Conservation (phyloP, 2,113 vertebrate species). For the Poecile atricapillus region DNA sequence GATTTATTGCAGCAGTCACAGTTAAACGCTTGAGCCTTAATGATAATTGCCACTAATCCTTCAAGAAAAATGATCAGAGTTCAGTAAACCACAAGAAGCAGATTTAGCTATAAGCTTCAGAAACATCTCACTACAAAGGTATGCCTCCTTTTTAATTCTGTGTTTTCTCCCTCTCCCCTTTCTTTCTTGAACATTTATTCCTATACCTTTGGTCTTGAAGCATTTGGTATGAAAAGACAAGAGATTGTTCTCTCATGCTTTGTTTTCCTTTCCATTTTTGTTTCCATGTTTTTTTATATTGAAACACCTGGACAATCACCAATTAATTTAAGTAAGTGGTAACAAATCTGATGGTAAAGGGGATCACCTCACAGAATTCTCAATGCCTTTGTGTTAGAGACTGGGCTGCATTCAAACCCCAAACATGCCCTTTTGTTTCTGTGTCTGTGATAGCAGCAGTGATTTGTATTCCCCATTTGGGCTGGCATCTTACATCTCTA, state of each 20-base stretch:
- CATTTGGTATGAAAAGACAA: not conserved
- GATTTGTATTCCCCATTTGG: not conserved
- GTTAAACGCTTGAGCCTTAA: slow-evolving; percentile 90
- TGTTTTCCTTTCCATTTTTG: slow-evolving; percentile 19
- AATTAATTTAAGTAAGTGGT: not conserved
- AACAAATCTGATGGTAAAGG: not conserved
- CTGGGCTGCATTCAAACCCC: not conserved
- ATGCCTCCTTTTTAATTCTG: slow-evolving; percentile 37
- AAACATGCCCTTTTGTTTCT: not conserved
- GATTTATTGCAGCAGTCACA: slow-evolving; percentile 93
- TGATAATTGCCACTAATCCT: slow-evolving; percentile 91
- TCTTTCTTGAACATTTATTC: not conserved
- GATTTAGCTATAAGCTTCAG: slow-evolving; percentile 68
- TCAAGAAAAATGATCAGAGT: slow-evolving; percentile 84
- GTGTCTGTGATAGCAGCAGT: not conserved
- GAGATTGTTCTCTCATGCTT: slow-evolving; percentile 52
- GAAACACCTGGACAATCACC: not conserved
- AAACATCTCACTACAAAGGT: slow-evolving; percentile 55
- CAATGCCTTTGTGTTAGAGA: not conserved
- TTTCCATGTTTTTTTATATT: not conserved
- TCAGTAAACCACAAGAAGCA: slow-evolving; percentile 72
- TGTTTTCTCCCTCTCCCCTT: not conserved
- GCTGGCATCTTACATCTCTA: not conserved
- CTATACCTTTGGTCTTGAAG: not conserved
- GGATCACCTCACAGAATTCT: not conserved